A percentile compares a stretch with the other conserved stretches of the same genome.
Evolutionary conservation across 2,888 invertebrate genomes (phyloP).

Genomic region (Chymomyza amoena): DNA sequence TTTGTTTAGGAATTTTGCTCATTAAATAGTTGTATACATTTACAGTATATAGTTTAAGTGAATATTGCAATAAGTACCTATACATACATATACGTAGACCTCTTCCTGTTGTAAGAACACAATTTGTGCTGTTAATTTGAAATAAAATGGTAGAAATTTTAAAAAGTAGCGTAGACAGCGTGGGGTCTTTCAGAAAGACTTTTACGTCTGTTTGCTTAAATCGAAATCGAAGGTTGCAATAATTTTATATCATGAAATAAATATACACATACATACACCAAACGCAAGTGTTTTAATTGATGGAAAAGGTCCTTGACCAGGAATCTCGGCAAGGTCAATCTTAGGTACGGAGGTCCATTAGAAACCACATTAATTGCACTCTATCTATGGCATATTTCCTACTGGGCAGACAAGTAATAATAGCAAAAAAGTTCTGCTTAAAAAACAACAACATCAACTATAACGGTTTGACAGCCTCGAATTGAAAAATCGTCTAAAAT

Average conservation of each 20-base stretch:
- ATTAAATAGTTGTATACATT: constrained; percentile 8
- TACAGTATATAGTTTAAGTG: constrained; percentile 13
- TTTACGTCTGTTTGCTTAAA: neutral
- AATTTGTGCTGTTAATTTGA: constrained; percentile 34
- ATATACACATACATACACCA: constrained; percentile 26
- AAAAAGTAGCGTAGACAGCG: neutral
- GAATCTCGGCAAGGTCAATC: too few species aligned
- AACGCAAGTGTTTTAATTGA: neutral
- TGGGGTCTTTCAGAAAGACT: neutral
- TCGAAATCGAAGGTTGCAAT: constrained; percentile 34
- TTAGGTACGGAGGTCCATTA: too few species aligned
- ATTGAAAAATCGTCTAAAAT: neutral
- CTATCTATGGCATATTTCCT: too few species aligned
- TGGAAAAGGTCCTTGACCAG: too few species aligned
- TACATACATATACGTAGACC: constrained; percentile 27
- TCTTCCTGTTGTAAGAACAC: constrained; percentile 48
- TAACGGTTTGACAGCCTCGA: too few species aligned
- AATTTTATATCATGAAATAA: constrained; percentile 24
- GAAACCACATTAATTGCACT: too few species aligned
- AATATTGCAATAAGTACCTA: constrained; percentile 23
- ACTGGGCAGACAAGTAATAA: too few species aligned
- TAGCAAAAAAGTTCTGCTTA: too few species aligned
- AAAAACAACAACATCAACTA: too few species aligned
- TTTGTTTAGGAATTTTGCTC: constrained; percentile 30
- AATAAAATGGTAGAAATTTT: constrained; percentile 13